Conservation (phyloP, 2,888 invertebrate species). For the Alcis repandata region DNA sequence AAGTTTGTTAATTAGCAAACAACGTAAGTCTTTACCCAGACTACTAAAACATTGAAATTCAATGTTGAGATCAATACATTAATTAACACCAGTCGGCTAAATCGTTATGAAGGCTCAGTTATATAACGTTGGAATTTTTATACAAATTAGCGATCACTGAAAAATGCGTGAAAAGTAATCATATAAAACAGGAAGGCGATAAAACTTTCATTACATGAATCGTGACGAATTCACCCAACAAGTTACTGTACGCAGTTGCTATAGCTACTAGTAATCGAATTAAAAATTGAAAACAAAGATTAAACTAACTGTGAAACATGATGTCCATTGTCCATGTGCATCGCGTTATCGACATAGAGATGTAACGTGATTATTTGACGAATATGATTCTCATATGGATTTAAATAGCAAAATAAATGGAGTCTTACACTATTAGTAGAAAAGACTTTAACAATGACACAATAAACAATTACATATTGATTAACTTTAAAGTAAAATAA, state of each 20-base stretch:
- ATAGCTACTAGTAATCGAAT: constrained; percentile 12
- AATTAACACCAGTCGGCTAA: not conserved
- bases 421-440: too few relatives aligned
- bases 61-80: not conserved
- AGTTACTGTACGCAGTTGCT: constrained; percentile 4
- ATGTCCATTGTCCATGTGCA: too few relatives aligned
- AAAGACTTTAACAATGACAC: too few relatives aligned
- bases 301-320: constrained; percentile 2
- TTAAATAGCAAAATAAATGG: too few relatives aligned
- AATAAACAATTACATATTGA: too few relatives aligned
- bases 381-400: too few relatives aligned
- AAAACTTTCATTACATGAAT: constrained; percentile 12
- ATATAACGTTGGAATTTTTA: constrained; percentile 17
- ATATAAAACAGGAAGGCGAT: constrained; percentile 19
- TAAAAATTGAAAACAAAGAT: constrained; percentile 8
- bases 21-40: not conserved
- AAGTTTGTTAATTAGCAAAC: too few relatives aligned
- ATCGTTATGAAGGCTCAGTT: not conserved
- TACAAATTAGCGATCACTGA: constrained; percentile 8
- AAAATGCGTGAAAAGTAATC: constrained; percentile 22
- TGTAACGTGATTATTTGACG: not conserved
- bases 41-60: not conserved
- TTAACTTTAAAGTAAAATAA: too few relatives aligned
- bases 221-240: constrained; percentile 12
- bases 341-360: not conserved